phyloP scores from a whole-genome alignment of 2,797 vertebrate genomes.

The Apodemus agrarius region DNA sequence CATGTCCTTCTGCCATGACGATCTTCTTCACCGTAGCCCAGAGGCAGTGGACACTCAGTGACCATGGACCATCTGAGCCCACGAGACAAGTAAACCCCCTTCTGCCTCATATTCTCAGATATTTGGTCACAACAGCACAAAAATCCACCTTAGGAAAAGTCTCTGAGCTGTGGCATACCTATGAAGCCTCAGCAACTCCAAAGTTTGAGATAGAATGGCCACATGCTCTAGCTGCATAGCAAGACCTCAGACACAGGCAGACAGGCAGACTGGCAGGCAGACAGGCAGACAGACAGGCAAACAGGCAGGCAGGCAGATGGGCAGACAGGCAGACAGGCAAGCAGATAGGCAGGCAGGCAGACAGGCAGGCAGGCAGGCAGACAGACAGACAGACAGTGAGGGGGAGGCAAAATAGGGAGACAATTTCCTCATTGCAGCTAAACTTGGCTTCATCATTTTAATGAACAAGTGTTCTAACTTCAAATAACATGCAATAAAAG shows the following conservation, averaged over 20 bases:
- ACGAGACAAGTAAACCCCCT: neutral
- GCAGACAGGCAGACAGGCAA: neutral
- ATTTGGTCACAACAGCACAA: neutral
- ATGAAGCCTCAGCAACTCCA: neutral
- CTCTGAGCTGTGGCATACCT: neutral
- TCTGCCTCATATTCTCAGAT: neutral
- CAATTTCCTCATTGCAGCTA: neutral
- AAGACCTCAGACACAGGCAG: neutral
- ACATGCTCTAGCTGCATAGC: neutral
- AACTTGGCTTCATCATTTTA: conserved; percentile 65
- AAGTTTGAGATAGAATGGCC: neutral
- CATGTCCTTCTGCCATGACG: neutral
- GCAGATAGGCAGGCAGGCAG: neutral
- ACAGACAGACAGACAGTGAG: neutral
- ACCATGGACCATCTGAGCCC: neutral
- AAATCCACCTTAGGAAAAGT: neutral
- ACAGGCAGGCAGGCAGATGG: too few species aligned
- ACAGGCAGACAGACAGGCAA: neutral
- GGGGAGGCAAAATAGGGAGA: neutral
- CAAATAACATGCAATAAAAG: conserved; percentile 50
- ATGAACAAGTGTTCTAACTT: conserved; percentile 42
- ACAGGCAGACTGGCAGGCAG: too few species aligned
- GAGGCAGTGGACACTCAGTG: neutral
- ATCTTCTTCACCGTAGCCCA: neutral
- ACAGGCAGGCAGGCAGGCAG: too few species aligned